These are phyloP conservation scores for Cheilosia soror DNA, from an alignment of 2,888 invertebrate species.

Conservation along the genomic window DNA sequence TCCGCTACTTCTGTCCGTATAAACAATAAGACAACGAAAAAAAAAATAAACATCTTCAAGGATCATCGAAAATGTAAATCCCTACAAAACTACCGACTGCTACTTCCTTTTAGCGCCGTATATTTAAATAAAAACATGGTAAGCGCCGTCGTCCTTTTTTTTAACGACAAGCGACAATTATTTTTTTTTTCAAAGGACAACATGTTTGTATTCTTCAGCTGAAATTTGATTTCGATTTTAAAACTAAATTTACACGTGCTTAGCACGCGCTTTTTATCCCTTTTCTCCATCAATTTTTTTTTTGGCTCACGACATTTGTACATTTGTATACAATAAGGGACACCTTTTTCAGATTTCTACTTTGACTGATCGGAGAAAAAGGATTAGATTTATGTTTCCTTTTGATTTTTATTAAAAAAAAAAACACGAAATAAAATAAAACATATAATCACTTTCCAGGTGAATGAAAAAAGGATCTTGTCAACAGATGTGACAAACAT, in stretches of 20 bases:
- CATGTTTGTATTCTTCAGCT: slow-evolving; percentile 4
- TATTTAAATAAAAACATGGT: slow-evolving; percentile 48
- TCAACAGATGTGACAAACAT: slow-evolving; percentile 71
- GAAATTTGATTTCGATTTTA: slow-evolving; percentile 64
- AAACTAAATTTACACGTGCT: slow-evolving; percentile 66
- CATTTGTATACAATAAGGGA: slow-evolving; percentile 14
- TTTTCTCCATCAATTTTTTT: slow-evolving; percentile 19
- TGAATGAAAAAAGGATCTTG: slow-evolving; percentile 68
- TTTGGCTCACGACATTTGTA: slow-evolving; percentile 36
- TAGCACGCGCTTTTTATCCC: slow-evolving; percentile 64
- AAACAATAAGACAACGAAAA: slow-evolving; percentile 29
- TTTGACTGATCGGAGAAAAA: slow-evolving; percentile 57
- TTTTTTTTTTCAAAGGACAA: slow-evolving; percentile 1
- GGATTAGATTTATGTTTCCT: slow-evolving; percentile 75
- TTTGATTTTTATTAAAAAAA: slow-evolving; percentile 48
- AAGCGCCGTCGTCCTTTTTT: slow-evolving; percentile 42
- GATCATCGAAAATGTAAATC: slow-evolving; percentile 53
- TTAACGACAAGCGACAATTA: slow-evolving; percentile 25
- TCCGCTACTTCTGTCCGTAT: slow-evolving; percentile 54
- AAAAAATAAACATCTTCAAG: slow-evolving; percentile 48
- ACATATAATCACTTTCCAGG: slow-evolving; percentile 69
- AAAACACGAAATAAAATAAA: slow-evolving; percentile 6
- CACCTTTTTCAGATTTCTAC: slow-evolving; percentile 20
- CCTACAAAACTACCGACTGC: slow-evolving; percentile 24
- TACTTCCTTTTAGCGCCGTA: slow-evolving; percentile 30